Base-by-base conservation (phyloP, 2,888 invertebrate species). In the Troilus luridus region DNA sequence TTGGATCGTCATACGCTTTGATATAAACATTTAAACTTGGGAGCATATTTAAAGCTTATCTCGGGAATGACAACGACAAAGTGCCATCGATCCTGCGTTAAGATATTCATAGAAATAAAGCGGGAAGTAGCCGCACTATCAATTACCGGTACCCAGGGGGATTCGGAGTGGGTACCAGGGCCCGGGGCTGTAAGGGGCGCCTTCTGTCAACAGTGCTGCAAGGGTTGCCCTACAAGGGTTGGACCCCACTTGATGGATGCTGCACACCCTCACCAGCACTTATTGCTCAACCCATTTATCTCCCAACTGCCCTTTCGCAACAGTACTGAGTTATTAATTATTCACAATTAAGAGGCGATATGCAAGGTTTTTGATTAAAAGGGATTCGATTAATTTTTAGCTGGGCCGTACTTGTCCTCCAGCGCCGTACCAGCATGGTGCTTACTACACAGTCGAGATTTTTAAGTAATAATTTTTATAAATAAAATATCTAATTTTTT, bases 91-190 rank as follows among this genome's bases (percentile, higher is more conserved):
- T 77, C 72, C 41, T 0, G 10, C 14, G 27, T 17, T 77, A 77
- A 77, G 72, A 77, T 77, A 77, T 77, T 77, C 72, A 77, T 77
- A 27, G 41, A 77, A 77, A 77, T 27, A 77, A 77, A 77, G 41
- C 72, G 41, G 27, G 17, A 8, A 77, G 72, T 77, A 77, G 72
- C 72, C 27, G 27, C 72, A 41, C 72, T 77, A 77, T 77, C 72
- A 77, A 77, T 77, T 77, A 77, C 72, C 72, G 41, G 41, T 27
- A 5, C 72, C 72, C 72, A 19, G 41, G 72, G 41, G 59, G 59
- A 5, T 41, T 5, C 41, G 41, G 41, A 41, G 41, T 41, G 41
- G 41, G 41, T 5, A 41, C 41, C 41, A 41, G 41, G 67, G 67
- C 24, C 24, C 1, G 24, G 64, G 8, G 64, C 9, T n/a, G 12